phyloP scores from a whole-genome alignment of 2,888 invertebrate genomes.

The Carcina quercana region DNA sequence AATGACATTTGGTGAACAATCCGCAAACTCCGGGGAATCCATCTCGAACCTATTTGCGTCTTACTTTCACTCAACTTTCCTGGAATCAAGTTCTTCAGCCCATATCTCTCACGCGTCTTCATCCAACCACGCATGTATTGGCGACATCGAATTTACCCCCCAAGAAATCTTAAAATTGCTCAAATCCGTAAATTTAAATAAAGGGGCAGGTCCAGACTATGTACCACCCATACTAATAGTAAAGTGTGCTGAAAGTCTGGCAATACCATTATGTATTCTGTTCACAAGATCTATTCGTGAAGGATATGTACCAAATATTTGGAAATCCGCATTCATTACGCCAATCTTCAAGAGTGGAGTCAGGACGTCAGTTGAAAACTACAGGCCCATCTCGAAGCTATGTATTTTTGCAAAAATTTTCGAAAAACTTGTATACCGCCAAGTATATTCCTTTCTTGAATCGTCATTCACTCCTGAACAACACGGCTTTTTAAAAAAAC shows the following conservation, averaged over 20 bases:
- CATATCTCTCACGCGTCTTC: neutral
- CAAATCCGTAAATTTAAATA: constrained; percentile 1
- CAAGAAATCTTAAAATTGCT: neutral
- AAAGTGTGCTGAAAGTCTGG: neutral
- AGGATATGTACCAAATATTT: neutral
- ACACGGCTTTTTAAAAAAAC: constrained; percentile 10
- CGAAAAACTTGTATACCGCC: neutral
- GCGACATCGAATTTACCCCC: neutral
- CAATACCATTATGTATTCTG: neutral
- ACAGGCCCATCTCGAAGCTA: constrained; percentile 6
- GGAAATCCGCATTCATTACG: constrained; percentile 6
- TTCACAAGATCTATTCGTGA: neutral
- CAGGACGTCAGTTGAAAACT: neutral
- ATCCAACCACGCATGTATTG: neutral
- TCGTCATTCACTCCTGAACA: constrained; percentile 9
- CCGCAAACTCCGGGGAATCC: neutral
- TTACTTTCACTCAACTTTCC: constrained; percentile 4
- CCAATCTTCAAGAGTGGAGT: constrained; percentile 1
- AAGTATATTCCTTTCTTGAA: constrained; percentile 4
- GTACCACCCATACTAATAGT: constrained; percentile 3
- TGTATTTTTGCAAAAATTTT: constrained; percentile 5
- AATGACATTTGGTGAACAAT: neutral
- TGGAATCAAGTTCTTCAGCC: neutral
- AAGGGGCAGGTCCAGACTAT: constrained; percentile 2
- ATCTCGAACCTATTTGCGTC: constrained; percentile 1